A percentile compares a stretch with the other conserved stretches of the same genome.
Conservation (phyloP, 2,113 vertebrate species). For the pig (Sus scrofa) region T2T-Sscrofa CM000820.6:79032001-79032500, state of each 20-base stretch:
- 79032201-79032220: background rate
- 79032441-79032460: background rate
- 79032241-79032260: background rate
- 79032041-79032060: background rate
- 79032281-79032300: conserved; percentile 8
- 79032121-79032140: background rate
- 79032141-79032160: background rate
- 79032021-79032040: background rate
- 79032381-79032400: background rate
- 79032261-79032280: background rate
- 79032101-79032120: background rate
- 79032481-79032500: background rate
- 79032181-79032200: background rate
- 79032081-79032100: background rate
- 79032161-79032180: background rate
- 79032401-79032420: background rate
- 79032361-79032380: background rate
- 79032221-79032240: background rate
- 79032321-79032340: background rate
- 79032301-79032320: background rate
- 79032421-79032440: background rate
- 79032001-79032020: background rate
- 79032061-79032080: background rate
- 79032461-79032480: background rate
- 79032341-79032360: background rate